These are phyloP conservation scores for Ernsta delagoae DNA, from an alignment of 2,888 invertebrate species.

Conservation along the genomic window DNA sequence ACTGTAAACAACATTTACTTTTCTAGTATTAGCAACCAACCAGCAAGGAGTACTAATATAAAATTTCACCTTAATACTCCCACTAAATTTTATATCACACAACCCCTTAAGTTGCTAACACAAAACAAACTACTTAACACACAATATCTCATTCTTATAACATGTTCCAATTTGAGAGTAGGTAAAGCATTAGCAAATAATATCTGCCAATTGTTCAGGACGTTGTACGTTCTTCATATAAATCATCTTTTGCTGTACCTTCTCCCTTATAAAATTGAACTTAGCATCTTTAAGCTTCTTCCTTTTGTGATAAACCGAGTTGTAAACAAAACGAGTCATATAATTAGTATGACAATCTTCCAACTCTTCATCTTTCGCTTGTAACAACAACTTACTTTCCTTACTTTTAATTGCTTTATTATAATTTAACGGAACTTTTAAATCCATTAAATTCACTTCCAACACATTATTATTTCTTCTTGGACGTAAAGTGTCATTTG, in stretches of 20 bases:
- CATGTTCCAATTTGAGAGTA: background rate
- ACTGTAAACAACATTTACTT: no score
- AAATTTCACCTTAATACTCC: constrained; percentile 4
- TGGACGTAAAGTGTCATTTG: background rate
- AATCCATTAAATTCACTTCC: background rate
- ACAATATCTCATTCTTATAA: background rate
- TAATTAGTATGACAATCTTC: background rate
- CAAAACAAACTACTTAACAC: background rate
- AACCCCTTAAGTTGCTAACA: background rate
- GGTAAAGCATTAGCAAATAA: background rate
- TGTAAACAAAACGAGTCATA: background rate
- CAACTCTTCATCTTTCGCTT: background rate
- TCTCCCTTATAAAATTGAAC: background rate
- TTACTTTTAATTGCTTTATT: background rate
- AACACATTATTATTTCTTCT: background rate
- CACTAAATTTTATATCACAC: background rate
- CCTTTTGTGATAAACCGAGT: background rate
- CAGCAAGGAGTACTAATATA: background rate
- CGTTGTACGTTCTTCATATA: background rate
- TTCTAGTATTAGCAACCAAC: background rate
- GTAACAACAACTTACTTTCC: background rate
- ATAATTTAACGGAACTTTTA: background rate
- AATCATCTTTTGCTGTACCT: background rate
- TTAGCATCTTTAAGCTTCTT: background rate
- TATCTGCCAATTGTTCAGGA: background rate